phyloP scores from a whole-genome alignment of 2,797 vertebrate species.

The Oryzias dopingdopingensis region DNA sequence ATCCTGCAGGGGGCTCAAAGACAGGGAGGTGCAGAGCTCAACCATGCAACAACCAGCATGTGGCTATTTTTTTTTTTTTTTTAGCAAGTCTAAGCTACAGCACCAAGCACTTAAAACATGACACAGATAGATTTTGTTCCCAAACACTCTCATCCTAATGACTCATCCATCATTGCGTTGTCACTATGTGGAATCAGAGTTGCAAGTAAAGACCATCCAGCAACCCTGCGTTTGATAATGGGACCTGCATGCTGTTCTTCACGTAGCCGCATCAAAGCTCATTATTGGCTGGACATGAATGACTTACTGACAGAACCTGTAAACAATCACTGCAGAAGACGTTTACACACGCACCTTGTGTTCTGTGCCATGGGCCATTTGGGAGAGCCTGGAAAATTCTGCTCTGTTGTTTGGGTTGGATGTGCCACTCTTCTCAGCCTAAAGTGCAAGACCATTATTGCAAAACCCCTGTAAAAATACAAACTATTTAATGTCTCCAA shows the following conservation, averaged over 20 bases:
- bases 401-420: constrained; percentile 26
- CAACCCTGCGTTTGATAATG: constrained; percentile 41
- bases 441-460: not conserved
- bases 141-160: constrained; percentile 2
- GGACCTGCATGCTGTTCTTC: constrained; percentile 44
- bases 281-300: constrained; percentile 30
- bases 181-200: constrained; percentile 29
- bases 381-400: constrained; percentile 22
- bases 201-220: constrained; percentile 5
- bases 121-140: constrained; percentile 10
- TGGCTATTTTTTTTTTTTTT: not conserved
- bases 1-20: too few relatives aligned
- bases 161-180: constrained; percentile 23
- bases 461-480: too few relatives aligned
- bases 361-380: constrained; percentile 35
- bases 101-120: constrained; percentile 4
- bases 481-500: too few relatives aligned
- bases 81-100: not conserved
- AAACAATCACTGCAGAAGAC: constrained; percentile 23
- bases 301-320: constrained; percentile 11
- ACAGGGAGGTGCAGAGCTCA: too few relatives aligned
- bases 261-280: constrained; percentile 53
- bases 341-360: not conserved
- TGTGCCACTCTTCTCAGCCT: constrained; percentile 25
- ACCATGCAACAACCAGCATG: too few relatives aligned